Base-by-base conservation (phyloP, 2,113 vertebrate genomes). In the Rissa tridactyla region DNA sequence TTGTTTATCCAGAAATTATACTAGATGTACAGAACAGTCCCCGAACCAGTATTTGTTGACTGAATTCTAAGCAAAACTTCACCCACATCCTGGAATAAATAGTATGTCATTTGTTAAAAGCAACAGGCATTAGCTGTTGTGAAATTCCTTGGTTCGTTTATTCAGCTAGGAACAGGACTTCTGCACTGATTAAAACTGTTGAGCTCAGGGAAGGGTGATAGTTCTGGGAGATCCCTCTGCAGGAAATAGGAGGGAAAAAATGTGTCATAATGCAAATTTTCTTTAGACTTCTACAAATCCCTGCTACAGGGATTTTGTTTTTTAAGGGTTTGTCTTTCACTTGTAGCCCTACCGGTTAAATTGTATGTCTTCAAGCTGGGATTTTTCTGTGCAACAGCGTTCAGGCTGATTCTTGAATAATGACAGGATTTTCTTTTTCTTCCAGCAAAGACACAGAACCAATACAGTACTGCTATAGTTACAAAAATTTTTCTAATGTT, bases 211-310 rank as follows among this genome's bases (percentile, higher is more conserved):
- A 88, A 79, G 32, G 75, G 70, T 65, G 76, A 82, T 95, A 91
- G 88, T 91, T 91, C 72, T 47, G 52, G 79, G 29, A 92, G n/a
- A 86, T 83, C 42, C 73, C 80, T 86, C 79, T 32, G 42, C 61
- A 86, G 66, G 82, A 93, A 97, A 76, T 3, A 85, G 75, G 75
- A 88, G 44, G 69, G 88, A 66, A 73, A 58, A 82, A 95, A 79
- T 57, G 42, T 86, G 78, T 86, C 95, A 64, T 82, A 92, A 96
- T 96, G 90, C 75, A 97, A 95, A 93, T 97, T 97, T 95, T 55
- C 77, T 88, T 96, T 46, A 65, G 78, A 91, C 57, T 90, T 52
- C 93, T 88, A 88, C 34, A 92, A 96, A 96, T 86, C 46, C 36
- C 26, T 51, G 47, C 86, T 61, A 15, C 25, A 47, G 61, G 60